Conservation (phyloP, 2,888 invertebrate species). For the Lasioglossum leucozonium region DNA sequence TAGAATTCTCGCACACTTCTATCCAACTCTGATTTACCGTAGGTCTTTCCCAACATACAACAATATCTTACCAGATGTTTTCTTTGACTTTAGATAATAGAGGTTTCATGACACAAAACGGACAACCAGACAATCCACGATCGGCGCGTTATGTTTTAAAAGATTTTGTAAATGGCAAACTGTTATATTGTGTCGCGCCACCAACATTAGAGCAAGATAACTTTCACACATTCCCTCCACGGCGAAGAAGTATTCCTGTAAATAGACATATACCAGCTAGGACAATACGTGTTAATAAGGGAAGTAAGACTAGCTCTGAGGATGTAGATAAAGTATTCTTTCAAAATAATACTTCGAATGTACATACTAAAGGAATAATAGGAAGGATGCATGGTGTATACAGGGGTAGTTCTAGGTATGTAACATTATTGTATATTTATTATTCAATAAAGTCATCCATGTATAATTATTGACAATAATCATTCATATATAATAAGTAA, state of each 20-base stretch:
- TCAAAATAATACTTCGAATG: conserved; percentile 78
- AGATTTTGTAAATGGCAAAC: conserved; percentile 94
- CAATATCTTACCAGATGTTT: conserved; percentile 58
- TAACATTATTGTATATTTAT: conserved; percentile 65
- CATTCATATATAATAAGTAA: conserved; percentile 52
- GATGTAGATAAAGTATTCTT: conserved; percentile 89
- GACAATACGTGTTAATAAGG: conserved; percentile 86
- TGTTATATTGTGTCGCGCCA: conserved; percentile 93
- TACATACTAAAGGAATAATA: conserved; percentile 68
- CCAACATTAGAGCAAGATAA: conserved; percentile 88
- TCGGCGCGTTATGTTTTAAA: conserved; percentile 96
- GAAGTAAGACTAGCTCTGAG: conserved; percentile 84
- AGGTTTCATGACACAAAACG: conserved; percentile 98
- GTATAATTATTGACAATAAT: conserved; percentile 63
- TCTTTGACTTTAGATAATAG: conserved; percentile 89
- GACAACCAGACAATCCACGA: conserved; percentile 96
- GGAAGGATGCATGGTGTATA: conserved; percentile 66
- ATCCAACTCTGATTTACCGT: background rate
- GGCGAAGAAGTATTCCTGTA: conserved; percentile 82
- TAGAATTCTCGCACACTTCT: no score
- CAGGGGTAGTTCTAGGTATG: conserved; percentile 56
- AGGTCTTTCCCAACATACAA: background rate
- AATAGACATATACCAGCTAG: conserved; percentile 85
- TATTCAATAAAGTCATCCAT: conserved; percentile 56
- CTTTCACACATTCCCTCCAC: conserved; percentile 87